Base-by-base conservation (phyloP, 2,888 invertebrate species). In the Platerodrilus igneus region DNA sequence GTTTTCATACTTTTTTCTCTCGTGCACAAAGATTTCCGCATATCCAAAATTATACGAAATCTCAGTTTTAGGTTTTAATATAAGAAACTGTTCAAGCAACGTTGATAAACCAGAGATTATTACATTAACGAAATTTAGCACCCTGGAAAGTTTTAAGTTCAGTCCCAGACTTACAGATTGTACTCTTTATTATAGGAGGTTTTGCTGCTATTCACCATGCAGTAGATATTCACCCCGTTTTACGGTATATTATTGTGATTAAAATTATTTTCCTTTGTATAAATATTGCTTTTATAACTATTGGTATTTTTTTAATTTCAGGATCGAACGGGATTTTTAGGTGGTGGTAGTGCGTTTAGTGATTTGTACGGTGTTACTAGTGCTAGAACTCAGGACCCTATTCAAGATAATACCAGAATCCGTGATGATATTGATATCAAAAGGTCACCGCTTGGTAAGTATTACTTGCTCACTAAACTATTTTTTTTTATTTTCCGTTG, bases 291-390 rank as follows among this genome's bases (percentile, higher is more conserved):
- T 14, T 14, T 13, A 8, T 13, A 3, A 29, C 9, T 31, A 19
- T 37, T 30, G 28, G 1, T 31, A 9, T 26, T 27, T 37, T 11
- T 35, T 21, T 21, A 30, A 11, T 43, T 86, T 19, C 79, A 85
- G 66, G 84, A 85, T 64, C 69, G 79, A 37, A 82, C 80, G 20
- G 77, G 81, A 7, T 77, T 85, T 51, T 72, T 84, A 46, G 81
- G 83, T 0, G 76, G 82, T 8, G 77, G 81, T 30, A 83, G 83
- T 45, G 84, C 85, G 2, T 85, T 85, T 67, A 77, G 83, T 70
- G 75, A 78, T 52, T 73, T 79, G 53, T 78, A 78, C 59, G 75
- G 75, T 18, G 76, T 76, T 35, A 62, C 62, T 13, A 47, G 59
- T 7, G 57, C 58, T 21, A 57, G 66, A 50, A 58, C 62, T 23